A percentile compares a stretch with the other conserved stretches of the same genome.
Evolutionary conservation across 2,888 invertebrate species (phyloP).

Genomic region (Aspidiotus destructor): DNA sequence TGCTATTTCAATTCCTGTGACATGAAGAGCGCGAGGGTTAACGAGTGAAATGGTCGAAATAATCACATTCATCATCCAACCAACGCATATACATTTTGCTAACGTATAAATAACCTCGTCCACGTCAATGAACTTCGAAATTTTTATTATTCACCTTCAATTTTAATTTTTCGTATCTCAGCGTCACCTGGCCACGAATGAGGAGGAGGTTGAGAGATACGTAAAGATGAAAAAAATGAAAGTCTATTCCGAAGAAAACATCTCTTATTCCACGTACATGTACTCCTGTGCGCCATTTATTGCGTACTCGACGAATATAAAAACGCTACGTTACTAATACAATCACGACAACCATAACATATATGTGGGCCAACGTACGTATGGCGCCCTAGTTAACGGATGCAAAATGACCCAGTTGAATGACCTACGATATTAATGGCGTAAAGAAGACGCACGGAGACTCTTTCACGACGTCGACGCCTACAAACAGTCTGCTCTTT

Average conservation of each 20-base stretch:
- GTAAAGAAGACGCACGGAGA: constrained; percentile 25
- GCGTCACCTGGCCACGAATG: no score
- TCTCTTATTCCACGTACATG: neutral
- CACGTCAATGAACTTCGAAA: neutral
- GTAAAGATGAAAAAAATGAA: neutral
- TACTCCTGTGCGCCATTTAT: neutral
- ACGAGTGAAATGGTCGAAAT: neutral
- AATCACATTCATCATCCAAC: neutral
- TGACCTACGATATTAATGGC: constrained; percentile 33
- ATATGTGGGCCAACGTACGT: constrained; percentile 32
- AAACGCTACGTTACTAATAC: no score
- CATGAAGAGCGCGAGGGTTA: neutral
- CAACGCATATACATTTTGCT: neutral
- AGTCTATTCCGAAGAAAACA: neutral
- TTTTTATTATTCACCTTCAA: neutral
- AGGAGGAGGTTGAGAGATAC: no score
- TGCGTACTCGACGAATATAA: no score
- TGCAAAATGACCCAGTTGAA: constrained; percentile 33
- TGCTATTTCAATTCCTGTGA: no score
- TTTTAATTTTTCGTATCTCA: neutral
- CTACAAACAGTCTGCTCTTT: constrained; percentile 23
- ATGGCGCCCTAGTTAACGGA: constrained; percentile 31
- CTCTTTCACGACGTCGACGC: constrained; percentile 25
- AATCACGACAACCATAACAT: no score
- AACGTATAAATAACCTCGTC: neutral